Evolutionary conservation across 53 echinoderm and acorn worm species (phyloP), one percentile per base, ranked within the genome.

Genomic region (Apostichopus leukothele): DNA sequence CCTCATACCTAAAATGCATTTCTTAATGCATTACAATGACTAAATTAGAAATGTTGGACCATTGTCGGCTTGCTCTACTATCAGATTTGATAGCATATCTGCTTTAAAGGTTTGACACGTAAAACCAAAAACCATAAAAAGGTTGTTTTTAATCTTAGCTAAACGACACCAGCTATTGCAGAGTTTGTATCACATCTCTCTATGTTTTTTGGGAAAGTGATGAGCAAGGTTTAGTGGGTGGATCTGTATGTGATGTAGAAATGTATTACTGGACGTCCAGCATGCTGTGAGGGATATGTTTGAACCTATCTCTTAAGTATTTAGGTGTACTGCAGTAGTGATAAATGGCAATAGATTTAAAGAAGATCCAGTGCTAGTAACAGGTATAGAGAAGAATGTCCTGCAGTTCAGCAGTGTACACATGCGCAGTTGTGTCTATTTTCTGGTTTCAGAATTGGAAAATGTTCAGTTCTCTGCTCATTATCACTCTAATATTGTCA

Each of bases 1-100:
- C 16, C 50, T 78, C 7, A 10, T 78, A 1, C 78, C 78, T 4
- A 78, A 78, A 78, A 78, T 78, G 78, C 51, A 78, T 78, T 78
- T 78, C 13, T 78, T 78, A 50, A 27, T 78, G 14, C 78, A 78
- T 50, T 78, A 78, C 50, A 6, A 7, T 27, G 78, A 78, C 50
- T 50, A 78, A 9, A 78, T 78, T 14, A 13, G 9, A 78, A 78
- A 78, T 26, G 25, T 78, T 78, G 78, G 78, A 78, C 78, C 78
- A 50, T n/a, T 50, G 78, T 7, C 6, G 7, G n/a, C n/a, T 74
- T 20, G n/a, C 23, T 22, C 75, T 6, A 18, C 75, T 74, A 20
- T 74, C 8, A 74, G 23, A 22, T 74, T 74, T 60, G 60, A 60
- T 7, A 60, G 6, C 6, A 6, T 60, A 60, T 6, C 60, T 10